Conservation (phyloP, 2,888 invertebrate genomes). For the Drosophila kuntzei region DNA sequence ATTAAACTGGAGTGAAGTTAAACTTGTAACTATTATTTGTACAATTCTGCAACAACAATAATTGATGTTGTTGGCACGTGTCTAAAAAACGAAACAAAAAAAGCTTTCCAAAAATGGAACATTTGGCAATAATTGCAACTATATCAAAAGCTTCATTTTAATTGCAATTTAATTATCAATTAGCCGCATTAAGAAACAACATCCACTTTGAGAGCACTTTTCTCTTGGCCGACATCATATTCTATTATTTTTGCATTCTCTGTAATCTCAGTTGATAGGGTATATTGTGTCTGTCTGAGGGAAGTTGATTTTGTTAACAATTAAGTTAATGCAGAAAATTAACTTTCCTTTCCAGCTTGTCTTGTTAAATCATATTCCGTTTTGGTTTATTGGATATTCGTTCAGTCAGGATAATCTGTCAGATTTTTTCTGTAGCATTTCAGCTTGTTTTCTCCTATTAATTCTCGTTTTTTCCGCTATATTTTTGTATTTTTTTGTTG, state of each 20-base stretch:
- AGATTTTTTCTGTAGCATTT: constrained; percentile 13
- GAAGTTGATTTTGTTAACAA: neutral
- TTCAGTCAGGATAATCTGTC: constrained; percentile 9
- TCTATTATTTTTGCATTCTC: constrained; percentile 1
- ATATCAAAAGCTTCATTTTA: constrained; percentile 36
- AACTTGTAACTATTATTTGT: constrained; percentile 33
- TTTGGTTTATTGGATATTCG: neutral
- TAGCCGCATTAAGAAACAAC: constrained; percentile 18
- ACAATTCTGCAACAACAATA: constrained; percentile 8
- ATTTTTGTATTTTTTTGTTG: constrained; percentile 14
- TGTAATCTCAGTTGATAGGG: neutral
- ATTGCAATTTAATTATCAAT: constrained; percentile 51
- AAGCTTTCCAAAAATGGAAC: constrained; percentile 1
- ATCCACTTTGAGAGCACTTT: constrained; percentile 5
- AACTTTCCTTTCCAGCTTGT: neutral
- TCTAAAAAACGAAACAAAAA: constrained; percentile 7
- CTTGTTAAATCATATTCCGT: neutral
- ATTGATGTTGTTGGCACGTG: constrained; percentile 42
- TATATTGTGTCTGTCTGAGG: neutral
- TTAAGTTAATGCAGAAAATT: neutral
- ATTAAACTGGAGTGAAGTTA: constrained; percentile 53
- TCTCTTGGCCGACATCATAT: neutral
- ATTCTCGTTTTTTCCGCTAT: constrained; percentile 17
- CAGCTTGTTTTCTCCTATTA: constrained; percentile 5
- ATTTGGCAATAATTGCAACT: constrained; percentile 16